phyloP scores from a whole-genome alignment of 2,113 vertebrate genomes.

The Oreotrochilus melanogaster region DNA sequence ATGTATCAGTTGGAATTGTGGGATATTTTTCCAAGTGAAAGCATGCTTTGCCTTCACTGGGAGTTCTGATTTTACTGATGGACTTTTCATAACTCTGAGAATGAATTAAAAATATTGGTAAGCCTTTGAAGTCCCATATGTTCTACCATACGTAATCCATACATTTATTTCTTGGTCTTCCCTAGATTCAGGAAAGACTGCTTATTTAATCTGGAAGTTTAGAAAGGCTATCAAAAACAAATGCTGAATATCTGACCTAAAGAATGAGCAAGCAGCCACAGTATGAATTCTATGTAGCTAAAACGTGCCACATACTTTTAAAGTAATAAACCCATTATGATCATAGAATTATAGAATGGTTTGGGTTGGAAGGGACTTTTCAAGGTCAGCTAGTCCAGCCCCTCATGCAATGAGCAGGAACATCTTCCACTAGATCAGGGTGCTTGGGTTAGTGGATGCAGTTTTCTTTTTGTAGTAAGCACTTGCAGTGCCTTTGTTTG shows the following conservation, averaged over 20 bases:
- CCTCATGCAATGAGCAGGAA: neutral
- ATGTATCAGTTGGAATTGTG: neutral
- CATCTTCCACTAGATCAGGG: neutral
- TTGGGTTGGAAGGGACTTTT: neutral
- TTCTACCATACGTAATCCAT: neutral
- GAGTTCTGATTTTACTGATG: neutral
- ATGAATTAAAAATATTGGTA: neutral
- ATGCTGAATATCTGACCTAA: neutral
- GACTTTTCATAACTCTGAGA: neutral
- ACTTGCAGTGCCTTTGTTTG: neutral
- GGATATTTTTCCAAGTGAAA: neutral
- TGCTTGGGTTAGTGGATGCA: neutral
- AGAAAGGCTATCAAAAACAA: neutral
- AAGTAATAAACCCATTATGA: neutral
- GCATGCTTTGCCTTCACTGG: neutral
- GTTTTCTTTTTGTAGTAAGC: no score
- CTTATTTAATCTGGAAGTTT: neutral
- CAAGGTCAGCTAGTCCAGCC: neutral
- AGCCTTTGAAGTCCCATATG: neutral
- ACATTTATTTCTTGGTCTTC: neutral
- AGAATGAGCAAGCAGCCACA: neutral
- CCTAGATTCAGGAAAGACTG: neutral
- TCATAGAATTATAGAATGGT: neutral
- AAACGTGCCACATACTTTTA: neutral
- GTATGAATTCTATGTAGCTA: neutral